A percentile compares a stretch with the other conserved stretches of the same genome.
Conservation (phyloP, 2,797 vertebrate genomes). For the Lepilemur ruficaudatus region DNA sequence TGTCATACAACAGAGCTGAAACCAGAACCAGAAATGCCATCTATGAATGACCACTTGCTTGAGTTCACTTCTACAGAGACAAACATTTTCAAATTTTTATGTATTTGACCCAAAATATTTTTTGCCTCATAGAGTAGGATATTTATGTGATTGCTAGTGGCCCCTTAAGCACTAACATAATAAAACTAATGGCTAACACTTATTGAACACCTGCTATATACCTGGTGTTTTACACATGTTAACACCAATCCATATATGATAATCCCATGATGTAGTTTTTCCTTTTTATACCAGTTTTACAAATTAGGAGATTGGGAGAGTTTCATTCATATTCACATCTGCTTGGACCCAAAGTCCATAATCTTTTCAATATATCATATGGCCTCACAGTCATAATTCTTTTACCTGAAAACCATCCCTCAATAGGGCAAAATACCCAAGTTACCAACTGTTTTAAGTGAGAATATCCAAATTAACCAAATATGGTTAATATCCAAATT, state of each 20-base stretch:
- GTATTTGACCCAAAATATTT: background rate
- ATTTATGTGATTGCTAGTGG: background rate
- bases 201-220: background rate
- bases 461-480: background rate
- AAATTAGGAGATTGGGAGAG: background rate
- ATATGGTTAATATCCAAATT: background rate
- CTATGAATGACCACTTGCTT: background rate
- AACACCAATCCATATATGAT: background rate
- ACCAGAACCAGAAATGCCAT: background rate
- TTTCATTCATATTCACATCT: background rate
- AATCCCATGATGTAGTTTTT: background rate
- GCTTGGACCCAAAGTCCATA: background rate
- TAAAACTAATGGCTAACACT: background rate
- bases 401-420: background rate
- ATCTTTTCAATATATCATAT: background rate
- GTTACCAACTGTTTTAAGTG: background rate
- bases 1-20: background rate
- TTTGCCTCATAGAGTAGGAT: background rate
- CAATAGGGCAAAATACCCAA: background rate
- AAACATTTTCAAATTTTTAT: background rate
- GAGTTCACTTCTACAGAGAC: background rate
- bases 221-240: background rate
- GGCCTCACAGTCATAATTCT: background rate
- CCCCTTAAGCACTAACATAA: background rate
- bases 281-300: background rate